Evolutionary conservation across 2,888 invertebrate genomes (phyloP).

Genomic region (Dendrolimus houi): DNA sequence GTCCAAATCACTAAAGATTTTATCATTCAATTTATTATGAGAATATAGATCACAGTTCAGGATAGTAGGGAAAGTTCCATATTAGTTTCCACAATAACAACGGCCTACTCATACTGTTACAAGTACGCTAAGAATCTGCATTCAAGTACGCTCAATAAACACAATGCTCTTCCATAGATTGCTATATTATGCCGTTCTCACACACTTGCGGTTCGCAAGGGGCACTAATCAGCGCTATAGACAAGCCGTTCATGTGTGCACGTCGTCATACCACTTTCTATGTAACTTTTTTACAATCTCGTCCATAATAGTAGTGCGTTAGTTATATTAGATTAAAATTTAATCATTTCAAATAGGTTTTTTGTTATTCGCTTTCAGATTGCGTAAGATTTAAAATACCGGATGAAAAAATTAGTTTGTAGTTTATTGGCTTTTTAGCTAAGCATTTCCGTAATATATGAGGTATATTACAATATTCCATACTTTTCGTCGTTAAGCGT

Average conservation of each 20-base stretch:
- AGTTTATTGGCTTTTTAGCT: too few species aligned
- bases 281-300: constrained; percentile 50
- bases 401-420: too few species aligned
- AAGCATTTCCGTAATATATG: neutral
- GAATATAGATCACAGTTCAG: too few species aligned
- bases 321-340: neutral
- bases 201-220: constrained; percentile 18
- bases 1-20: too few species aligned
- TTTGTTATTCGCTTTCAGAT: too few species aligned
- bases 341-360: neutral
- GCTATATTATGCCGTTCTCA: neutral
- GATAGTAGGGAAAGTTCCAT: too few species aligned
- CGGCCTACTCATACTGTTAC: too few species aligned
- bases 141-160: neutral
- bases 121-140: neutral
- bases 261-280: constrained; percentile 69
- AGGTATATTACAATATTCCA: neutral
- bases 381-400: too few species aligned
- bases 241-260: constrained; percentile 31
- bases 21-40: too few species aligned
- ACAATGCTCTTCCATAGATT: neutral
- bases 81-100: neutral
- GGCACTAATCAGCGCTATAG: constrained; percentile 36
- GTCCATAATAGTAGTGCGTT: constrained; percentile 22
- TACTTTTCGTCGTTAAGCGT: too few species aligned